These are phyloP conservation scores for Drosophila burlai DNA, from an alignment of 1,140 invertebrate species.

Conservation along the genomic window DNA sequence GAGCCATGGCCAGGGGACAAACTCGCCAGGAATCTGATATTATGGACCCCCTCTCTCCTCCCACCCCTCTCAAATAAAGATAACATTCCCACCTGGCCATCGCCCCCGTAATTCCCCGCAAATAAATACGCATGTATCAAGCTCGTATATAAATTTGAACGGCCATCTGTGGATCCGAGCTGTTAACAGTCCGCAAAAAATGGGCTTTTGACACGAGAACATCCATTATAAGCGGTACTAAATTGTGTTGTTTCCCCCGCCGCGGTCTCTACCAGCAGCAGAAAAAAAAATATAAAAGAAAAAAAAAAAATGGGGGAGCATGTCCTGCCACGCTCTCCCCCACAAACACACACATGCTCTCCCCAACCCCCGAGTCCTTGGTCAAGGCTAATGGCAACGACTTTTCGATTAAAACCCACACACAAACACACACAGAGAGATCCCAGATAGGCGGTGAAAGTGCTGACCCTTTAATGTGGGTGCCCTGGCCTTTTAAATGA, in stretches of 20 bases:
- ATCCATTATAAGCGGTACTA: constrained; percentile 74
- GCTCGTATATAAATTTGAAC: constrained; percentile 34
- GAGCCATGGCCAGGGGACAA: background rate
- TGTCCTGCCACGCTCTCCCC: constrained; percentile 35
- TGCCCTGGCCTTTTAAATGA: background rate
- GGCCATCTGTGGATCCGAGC: constrained; percentile 27
- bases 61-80: constrained; percentile 42
- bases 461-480: background rate
- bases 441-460: background rate
- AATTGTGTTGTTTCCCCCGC: constrained; percentile 73
- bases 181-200: constrained; percentile 62
- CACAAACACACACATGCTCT: constrained; percentile 7
- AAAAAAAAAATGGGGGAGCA: constrained; percentile 29
- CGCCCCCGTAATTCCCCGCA: background rate
- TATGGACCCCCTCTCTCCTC: background rate
- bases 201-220: constrained; percentile 81
- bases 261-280: background rate
- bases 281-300: background rate
- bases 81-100: constrained; percentile 37
- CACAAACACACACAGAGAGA: background rate
- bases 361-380: background rate
- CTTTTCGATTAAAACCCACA: constrained; percentile 16
- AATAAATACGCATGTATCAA: constrained; percentile 32
- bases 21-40: background rate
- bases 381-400: constrained; percentile 31